Base-by-base conservation (phyloP, 1,140 invertebrate genomes). In the Papilio glaucus region DNA sequence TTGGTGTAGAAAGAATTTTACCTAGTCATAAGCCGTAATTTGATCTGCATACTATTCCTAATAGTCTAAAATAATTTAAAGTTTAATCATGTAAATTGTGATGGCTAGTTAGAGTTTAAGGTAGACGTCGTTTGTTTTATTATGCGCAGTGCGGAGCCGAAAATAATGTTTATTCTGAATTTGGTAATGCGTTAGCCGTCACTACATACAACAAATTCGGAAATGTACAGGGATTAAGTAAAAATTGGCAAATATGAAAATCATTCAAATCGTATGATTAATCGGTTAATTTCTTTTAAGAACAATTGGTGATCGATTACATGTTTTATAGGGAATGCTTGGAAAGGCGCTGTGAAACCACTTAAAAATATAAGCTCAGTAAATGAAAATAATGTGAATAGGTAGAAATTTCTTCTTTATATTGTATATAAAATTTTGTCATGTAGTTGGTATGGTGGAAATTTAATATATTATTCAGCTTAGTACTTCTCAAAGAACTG, bases 11-110 rank as follows among this genome's bases (percentile, higher is more conserved):
- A 85, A 90, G 77, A 87, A 87, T 84, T 89, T 88, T 89, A 87
- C 86, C 90, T 92, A 92, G 90, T 92, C 90, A 91, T 90, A 92
- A 92, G 89, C 79, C 90, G 84, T 88, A 86, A 87, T 85, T 92
- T 85, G 85, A 86, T 86, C 85, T 85, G 80, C 83, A 86, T 86
- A 82, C 78, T 89, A 85, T 86, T 87, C 81, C 80, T 87, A 86
- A 87, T 86, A 80, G 80, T 86, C 77, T 86, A 89, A 85, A 80
- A 85, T 80, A 82, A 82, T 80, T 80, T 78, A 81, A 86, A 84
- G 81, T 81, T 81, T 79, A 79, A 85, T 90, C 86, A 82, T 89
- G 81, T 86, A 85, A 78, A 85, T 85, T 83, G 81, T 85, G 85
- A 88, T 87, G 85, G 84, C 85, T 88, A 84, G 73, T 73, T 82